Evolutionary conservation across 2,797 vertebrate genomes (phyloP).

Genomic region (Myotis vivesi): DNA sequence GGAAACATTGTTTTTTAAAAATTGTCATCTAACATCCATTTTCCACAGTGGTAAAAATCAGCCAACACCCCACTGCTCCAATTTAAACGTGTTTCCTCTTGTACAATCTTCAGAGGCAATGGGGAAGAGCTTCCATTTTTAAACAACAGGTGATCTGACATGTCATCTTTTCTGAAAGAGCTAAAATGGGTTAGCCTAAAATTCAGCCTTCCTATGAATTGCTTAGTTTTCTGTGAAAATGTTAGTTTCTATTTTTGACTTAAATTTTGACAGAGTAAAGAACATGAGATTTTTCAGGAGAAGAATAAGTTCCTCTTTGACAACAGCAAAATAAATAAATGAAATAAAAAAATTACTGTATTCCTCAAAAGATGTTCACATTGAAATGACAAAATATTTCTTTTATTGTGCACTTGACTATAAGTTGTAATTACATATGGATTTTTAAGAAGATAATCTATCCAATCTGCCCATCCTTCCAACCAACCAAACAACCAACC

Average conservation of each 20-base stretch:
- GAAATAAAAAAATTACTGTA: neutral
- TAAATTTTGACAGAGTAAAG: conserved; percentile 49
- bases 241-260: conserved; percentile 55
- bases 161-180: conserved; percentile 48
- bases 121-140: conserved; percentile 27
- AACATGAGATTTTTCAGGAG: neutral
- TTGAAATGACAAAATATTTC: conserved; percentile 15
- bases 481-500: neutral
- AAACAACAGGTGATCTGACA: conserved; percentile 65
- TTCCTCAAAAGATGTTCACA: conserved; percentile 11
- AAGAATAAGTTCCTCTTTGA: conserved; percentile 5
- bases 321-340: conserved; percentile 40
- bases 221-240: conserved; percentile 53
- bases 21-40: neutral
- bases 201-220: conserved; percentile 40
- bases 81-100: conserved; percentile 61
- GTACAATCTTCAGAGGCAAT: conserved; percentile 14
- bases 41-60: conserved; percentile 32
- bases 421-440: neutral
- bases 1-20: neutral
- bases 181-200: conserved; percentile 54
- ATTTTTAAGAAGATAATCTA: conserved; percentile 5
- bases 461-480: neutral
- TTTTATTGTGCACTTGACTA: neutral
- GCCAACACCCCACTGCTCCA: conserved; percentile 19